These are phyloP conservation scores for Myanophis thanlyinensis DNA, from an alignment of 2,113 vertebrate species.

Conservation along the genomic window DNA sequence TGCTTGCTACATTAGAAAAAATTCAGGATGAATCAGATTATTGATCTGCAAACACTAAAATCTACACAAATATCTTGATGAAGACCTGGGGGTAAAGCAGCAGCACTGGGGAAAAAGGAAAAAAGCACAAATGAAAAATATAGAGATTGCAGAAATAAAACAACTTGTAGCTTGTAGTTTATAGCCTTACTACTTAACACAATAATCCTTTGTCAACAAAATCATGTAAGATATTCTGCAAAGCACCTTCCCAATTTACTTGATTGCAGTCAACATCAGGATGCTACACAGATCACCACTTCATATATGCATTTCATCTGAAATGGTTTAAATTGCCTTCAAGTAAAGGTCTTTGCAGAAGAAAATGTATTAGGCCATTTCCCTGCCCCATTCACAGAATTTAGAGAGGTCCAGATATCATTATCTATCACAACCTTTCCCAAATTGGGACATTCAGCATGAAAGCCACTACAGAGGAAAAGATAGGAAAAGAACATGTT, in stretches of 20 bases:
- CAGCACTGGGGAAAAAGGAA: neutral
- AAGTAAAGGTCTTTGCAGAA: neutral
- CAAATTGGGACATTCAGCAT: neutral
- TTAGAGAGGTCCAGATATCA: neutral
- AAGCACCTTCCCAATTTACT: neutral
- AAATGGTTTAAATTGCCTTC: neutral
- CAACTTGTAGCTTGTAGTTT: neutral
- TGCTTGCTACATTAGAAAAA: neutral
- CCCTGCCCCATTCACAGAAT: neutral
- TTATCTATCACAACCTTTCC: neutral
- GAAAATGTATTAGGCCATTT: neutral
- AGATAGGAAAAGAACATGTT: neutral
- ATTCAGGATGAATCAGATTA: neutral
- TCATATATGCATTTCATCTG: neutral
- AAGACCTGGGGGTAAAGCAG: neutral
- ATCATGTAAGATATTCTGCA: neutral
- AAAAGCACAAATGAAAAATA: neutral
- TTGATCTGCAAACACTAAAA: neutral
- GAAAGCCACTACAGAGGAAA: neutral
- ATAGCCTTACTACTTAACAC: neutral
- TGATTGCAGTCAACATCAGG: neutral
- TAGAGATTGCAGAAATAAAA: neutral
- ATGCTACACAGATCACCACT: neutral
- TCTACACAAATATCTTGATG: neutral
- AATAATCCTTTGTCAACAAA: neutral